Evolutionary conservation across 2,113 vertebrate species (phyloP).

Genomic region (Pedetes capensis): DNA sequence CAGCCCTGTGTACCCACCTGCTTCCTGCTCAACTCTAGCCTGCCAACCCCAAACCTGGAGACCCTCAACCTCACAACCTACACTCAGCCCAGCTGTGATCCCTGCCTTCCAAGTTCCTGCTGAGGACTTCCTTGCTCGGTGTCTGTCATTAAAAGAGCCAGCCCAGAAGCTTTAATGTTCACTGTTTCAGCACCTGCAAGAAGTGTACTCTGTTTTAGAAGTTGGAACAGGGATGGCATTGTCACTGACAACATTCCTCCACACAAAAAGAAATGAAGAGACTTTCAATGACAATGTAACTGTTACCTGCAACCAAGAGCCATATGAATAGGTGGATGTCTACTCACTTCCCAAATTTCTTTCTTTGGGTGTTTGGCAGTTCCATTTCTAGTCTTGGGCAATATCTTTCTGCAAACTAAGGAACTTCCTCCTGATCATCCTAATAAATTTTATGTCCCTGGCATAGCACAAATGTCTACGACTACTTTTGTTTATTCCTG

Average conservation of each 20-base stretch:
- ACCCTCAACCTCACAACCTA: conserved; percentile 68
- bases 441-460: conserved; percentile 68
- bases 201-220: not conserved
- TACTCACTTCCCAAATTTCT: not conserved
- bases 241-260: not conserved
- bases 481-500: conserved; percentile 34
- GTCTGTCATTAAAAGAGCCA: not conserved
- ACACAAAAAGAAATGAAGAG: not conserved
- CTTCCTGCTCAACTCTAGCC: conserved; percentile 74
- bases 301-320: not conserved
- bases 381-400: conserved; percentile 33
- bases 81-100: conserved; percentile 44
- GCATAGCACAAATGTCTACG: conserved; percentile 60
- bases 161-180: not conserved
- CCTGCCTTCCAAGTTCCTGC: conserved; percentile 61
- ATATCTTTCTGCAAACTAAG: conserved; percentile 34
- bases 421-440: not conserved
- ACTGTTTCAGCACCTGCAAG: not conserved
- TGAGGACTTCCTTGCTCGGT: not conserved
- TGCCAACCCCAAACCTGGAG: conserved; percentile 65
- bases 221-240: not conserved
- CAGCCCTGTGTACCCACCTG: conserved; percentile 77
- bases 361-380: conserved; percentile 38
- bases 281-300: not conserved
- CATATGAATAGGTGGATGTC: not conserved